Percentiles rank a stretch among this genome's conserved stretches.
These are phyloP conservation scores for Eubucco bourcierii DNA, from an alignment of 2,113 vertebrate species.

Conservation along the genomic window DNA sequence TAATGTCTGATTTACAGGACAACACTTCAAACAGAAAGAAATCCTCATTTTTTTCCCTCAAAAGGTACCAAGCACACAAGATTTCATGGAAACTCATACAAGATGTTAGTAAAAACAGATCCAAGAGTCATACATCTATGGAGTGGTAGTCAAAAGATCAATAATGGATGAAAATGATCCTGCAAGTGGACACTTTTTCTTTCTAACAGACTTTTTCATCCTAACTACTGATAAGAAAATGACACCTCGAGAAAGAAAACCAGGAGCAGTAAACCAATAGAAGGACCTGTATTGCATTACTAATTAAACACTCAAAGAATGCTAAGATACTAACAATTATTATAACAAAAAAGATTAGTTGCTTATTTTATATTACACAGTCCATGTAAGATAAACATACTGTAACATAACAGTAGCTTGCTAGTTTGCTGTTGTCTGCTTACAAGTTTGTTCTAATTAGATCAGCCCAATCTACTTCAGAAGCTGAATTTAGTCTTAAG, in stretches of 20 bases:
- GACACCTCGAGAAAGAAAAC: not conserved
- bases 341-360: not conserved
- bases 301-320: not conserved
- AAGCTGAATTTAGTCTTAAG: not conserved
- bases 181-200: not conserved
- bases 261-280: not conserved
- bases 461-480: not conserved
- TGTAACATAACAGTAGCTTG: not conserved
- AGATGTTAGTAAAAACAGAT: not conserved
- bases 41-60: not conserved
- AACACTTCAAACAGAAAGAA: not conserved
- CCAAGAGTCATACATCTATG: not conserved
- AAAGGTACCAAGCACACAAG: not conserved
- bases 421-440: not conserved
- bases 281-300: not conserved
- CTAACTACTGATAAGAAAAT: not conserved
- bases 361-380: not conserved
- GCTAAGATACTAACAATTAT: not conserved
- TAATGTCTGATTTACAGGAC: not conserved
- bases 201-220: not conserved
- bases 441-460: not conserved
- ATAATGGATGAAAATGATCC: fast-evolving
- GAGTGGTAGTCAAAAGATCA: not conserved
- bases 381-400: not conserved
- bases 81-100: not conserved